These are phyloP conservation scores for Motacilla tschutschensis DNA, from an alignment of 2,113 vertebrate genomes.

Conservation along the genomic window DNA sequence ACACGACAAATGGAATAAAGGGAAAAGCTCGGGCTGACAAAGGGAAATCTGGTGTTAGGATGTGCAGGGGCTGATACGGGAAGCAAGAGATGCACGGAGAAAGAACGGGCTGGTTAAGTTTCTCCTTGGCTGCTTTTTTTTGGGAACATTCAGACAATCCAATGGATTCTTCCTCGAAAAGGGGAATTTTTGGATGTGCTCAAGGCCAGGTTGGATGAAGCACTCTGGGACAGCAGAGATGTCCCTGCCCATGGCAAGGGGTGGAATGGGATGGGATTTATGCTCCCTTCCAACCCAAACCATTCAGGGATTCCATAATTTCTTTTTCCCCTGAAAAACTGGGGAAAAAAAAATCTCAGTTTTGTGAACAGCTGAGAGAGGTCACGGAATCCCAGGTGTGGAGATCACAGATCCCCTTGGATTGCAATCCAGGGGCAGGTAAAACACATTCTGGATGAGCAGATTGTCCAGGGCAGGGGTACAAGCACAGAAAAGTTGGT, in stretches of 20 bases:
- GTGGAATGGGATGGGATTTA: not conserved
- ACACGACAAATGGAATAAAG: not conserved
- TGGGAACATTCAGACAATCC: not conserved
- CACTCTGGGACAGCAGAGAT: accelerated
- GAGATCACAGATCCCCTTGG: too few relatives aligned
- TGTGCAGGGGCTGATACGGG: not conserved
- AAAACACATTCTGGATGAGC: not conserved
- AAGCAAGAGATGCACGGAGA: not conserved
- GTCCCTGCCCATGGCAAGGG: not conserved
- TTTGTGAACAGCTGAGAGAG: not conserved
- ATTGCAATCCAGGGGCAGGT: accelerated
- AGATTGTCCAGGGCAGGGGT: not conserved
- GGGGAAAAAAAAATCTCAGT: not conserved
- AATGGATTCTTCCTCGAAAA: not conserved
- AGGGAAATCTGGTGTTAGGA: not conserved
- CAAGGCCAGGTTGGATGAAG: not conserved
- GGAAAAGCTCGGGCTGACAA: not conserved
- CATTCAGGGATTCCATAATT: not conserved
- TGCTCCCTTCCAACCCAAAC: not conserved
- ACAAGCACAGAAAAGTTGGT: accelerated
- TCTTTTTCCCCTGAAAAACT: not conserved
- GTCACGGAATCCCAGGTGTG: not conserved
- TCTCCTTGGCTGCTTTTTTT: not conserved
- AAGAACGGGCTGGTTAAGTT: not conserved
- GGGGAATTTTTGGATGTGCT: not conserved